Conservation (phyloP, 2,888 invertebrate genomes). For the Pheosia gnoma region DNA sequence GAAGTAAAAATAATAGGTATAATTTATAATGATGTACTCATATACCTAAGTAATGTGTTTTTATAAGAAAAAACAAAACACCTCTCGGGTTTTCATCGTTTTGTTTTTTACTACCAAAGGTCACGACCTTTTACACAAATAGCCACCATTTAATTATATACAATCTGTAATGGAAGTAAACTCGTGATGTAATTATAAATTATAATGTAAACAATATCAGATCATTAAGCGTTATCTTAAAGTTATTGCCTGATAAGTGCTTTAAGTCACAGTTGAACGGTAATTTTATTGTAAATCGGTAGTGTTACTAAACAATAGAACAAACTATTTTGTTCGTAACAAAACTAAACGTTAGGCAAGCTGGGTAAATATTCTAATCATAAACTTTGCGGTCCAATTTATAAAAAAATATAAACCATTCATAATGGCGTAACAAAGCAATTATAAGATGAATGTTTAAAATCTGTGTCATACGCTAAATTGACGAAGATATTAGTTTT, state of each 20-base stretch:
- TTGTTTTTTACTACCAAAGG: constrained; percentile 14
- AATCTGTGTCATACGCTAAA: no score
- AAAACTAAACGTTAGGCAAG: neutral
- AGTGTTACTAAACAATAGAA: neutral
- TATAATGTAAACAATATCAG: constrained; percentile 30
- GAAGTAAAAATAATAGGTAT: no score
- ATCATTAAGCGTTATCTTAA: constrained; percentile 35
- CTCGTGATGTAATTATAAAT: constrained; percentile 28
- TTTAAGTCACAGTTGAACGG: constrained; percentile 38
- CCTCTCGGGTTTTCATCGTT: neutral
- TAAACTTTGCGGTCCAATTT: neutral
- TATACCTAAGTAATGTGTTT: no score
- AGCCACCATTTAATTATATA: constrained; percentile 8
- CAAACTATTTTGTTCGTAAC: neutral
- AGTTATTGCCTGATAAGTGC: constrained; percentile 32
- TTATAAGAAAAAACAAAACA: neutral
- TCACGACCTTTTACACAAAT: constrained; percentile 10
- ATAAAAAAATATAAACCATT: no score
- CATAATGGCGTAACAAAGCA: no score
- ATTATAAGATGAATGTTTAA: no score
- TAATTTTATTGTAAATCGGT: constrained; percentile 32
- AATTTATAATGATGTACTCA: no score
- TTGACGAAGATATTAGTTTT: no score
- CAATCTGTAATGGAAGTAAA: constrained; percentile 23
- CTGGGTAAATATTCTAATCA: neutral